Base-by-base conservation (phyloP, 2,113 vertebrate genomes). In the Vidua chalybeata region DNA sequence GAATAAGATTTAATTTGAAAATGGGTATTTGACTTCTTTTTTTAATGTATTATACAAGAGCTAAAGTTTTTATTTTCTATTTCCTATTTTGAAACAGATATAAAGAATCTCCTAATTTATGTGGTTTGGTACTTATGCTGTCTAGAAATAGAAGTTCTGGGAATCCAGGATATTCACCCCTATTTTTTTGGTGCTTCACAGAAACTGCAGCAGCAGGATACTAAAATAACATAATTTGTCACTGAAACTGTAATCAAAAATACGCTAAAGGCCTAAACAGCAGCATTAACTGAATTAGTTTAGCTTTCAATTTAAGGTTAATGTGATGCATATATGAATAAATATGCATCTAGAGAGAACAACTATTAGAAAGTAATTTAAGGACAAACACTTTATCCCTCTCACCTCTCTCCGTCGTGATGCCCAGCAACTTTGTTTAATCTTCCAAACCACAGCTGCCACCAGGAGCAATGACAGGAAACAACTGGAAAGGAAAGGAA, bases 391-490 rank as follows among this genome's bases (percentile, higher is more conserved):
- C 26, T 49, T 58, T 43, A 71, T 51, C 66, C 88, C 59, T 66
- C 84, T 97, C 96, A 99, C 99, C 98, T 99, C 99, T 98, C 99
- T 98, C 51, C 99, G 98, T 55, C 99, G 98, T 3, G 99, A 99
- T 10, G 99, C 99, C 99, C 99, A 99, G 96, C 99, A 99, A 95
- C 99, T 99, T 73, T 99, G 99, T 91, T 99, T 99, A 89, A 99
- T 99, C 98, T 99, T 99, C 99, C 99, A 99, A 79, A 99, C 99
- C 95, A 99, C 99, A 8, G 99, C 99, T 59, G 99, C 99, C 97
- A 99, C 99, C 90, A 99, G 98, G 58, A 99, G 98, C 97, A 99
- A 97, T 19, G 99, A 99, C 97, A 99, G 98, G 98, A 99, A 99
- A 97, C 99, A 99, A 93, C 99, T 99, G 98, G 20, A 95, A 90